These are phyloP conservation scores for Bimastos eiseni DNA, from an alignment of 2,888 invertebrate genomes.

Conservation along the genomic window DNA sequence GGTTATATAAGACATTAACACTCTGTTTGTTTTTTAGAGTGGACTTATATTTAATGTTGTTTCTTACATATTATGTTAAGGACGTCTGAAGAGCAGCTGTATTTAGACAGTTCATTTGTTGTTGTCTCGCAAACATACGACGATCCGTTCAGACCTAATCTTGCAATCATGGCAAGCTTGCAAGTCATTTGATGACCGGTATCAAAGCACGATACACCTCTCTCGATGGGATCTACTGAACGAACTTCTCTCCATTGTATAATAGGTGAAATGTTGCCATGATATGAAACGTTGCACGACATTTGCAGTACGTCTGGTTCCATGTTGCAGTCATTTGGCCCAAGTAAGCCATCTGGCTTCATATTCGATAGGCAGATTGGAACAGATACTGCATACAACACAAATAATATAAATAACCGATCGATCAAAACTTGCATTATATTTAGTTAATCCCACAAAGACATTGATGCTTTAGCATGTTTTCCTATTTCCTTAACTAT, in stretches of 20 bases:
- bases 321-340: neutral
- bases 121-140: neutral
- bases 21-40: too few relatives aligned
- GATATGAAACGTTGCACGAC: neutral
- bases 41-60: neutral
- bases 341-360: neutral
- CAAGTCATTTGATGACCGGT: neutral
- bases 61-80: neutral
- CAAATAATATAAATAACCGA: neutral
- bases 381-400: neutral
- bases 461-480: too few relatives aligned
- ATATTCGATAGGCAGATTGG: neutral
- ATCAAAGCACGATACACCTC: neutral
- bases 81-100: neutral
- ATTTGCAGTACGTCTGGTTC: neutral
- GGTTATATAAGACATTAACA: too few relatives aligned
- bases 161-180: neutral
- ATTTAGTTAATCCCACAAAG: too few relatives aligned
- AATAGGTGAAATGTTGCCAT: neutral
- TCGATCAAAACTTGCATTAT: neutral
- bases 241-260: neutral
- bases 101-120: neutral
- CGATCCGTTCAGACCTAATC: neutral
- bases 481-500: too few relatives aligned
- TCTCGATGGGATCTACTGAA: neutral